A percentile compares a stretch with the other conserved stretches of the same genome.
Evolutionary conservation across 2,888 invertebrate genomes (phyloP).

Genomic region (Eudasyphora cyanicolor): DNA sequence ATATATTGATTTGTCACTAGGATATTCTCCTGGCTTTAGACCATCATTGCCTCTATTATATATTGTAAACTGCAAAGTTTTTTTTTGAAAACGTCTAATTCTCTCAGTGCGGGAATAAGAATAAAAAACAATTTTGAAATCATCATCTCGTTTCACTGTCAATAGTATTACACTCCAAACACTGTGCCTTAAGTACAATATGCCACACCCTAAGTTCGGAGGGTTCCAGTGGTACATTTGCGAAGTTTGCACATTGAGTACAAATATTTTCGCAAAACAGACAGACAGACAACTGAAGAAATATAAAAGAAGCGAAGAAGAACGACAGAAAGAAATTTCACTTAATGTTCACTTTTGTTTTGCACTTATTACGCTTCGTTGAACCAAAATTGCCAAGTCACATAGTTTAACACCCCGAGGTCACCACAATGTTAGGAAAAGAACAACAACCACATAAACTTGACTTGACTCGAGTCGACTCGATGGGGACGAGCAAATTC

Average conservation of each 20-base stretch:
- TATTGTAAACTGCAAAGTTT: too few relatives aligned
- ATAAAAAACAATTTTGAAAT: too few relatives aligned
- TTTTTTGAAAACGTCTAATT: too few relatives aligned
- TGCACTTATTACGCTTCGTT: slow-evolving; percentile 69
- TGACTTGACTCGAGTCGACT: slow-evolving; percentile 2
- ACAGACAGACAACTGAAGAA: slow-evolving; percentile 42
- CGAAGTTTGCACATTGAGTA: slow-evolving; percentile 19
- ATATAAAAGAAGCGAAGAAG: not conserved
- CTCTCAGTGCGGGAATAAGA: too few relatives aligned
- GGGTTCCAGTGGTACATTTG: not conserved
- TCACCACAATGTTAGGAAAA: slow-evolving; percentile 55
- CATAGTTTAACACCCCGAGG: slow-evolving; percentile 69
- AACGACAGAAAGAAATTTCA: slow-evolving; percentile 58
- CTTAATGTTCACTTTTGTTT: slow-evolving; percentile 63
- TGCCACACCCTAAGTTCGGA: slow-evolving; percentile 58
- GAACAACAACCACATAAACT: slow-evolving; percentile 30
- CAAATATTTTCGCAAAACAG: slow-evolving; percentile 42
- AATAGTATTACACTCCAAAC: too few relatives aligned
- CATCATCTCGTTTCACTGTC: too few relatives aligned
- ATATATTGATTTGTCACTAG: too few relatives aligned
- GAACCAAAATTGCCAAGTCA: slow-evolving; percentile 70
- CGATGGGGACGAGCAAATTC: not conserved
- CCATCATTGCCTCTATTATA: too few relatives aligned
- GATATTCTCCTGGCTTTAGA: too few relatives aligned
- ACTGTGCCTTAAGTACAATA: slow-evolving; percentile 7